Base-by-base conservation (phyloP, 1,140 invertebrate genomes). In the Elysia chlorotica region DNA sequence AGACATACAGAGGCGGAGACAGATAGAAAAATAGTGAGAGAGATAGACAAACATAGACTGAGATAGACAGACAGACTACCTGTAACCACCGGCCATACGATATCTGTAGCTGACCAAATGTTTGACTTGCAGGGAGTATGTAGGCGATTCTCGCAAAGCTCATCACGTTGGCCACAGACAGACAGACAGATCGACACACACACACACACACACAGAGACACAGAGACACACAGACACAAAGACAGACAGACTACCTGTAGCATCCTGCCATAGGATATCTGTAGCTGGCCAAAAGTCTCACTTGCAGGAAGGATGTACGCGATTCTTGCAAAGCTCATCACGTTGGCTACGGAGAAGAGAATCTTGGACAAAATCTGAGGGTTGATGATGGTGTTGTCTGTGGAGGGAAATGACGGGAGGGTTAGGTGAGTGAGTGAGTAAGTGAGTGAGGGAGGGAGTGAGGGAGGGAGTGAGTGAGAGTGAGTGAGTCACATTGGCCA, bases 261-360 rank as follows among this genome's bases (percentile, higher is more conserved):
- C 95, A 97, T 96, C 80, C 95, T 89, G 67, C 95, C 95, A 23
- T 96, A 88, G 0, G 94, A 96, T 23, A 96, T 95, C 88, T 95
- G 93, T 33, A 83, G 74, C 74, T 81, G 81, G 6, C 82, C 82
- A 53, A 83, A 77, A 28, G 74, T 76, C 65, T 82, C 79, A 65
- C 73, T 83, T 71, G 81, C 79, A 1, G 82, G 81, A 0, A 83
- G 75, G 33, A 83, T 75, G 67, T 82, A 82, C 28, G 80, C 80
- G 17, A 81, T 80, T 14, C 81, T 65, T 3, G 77, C 76, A 54
- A 82, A 82, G 56, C 79, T 82, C 65, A 81, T 71, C 17, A 81
- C 78, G 72, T 81, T 82, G 61, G 81, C 81, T 31, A 82, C 71
- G 17, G 81, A 79, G 62, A 81, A 82, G 21, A 80, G 73, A 37